Percentiles rank a stretch among this genome's conserved stretches.
phyloP scores from a whole-genome alignment of 2,888 invertebrate genomes.

The Nemotelus nigrinus region DNA sequence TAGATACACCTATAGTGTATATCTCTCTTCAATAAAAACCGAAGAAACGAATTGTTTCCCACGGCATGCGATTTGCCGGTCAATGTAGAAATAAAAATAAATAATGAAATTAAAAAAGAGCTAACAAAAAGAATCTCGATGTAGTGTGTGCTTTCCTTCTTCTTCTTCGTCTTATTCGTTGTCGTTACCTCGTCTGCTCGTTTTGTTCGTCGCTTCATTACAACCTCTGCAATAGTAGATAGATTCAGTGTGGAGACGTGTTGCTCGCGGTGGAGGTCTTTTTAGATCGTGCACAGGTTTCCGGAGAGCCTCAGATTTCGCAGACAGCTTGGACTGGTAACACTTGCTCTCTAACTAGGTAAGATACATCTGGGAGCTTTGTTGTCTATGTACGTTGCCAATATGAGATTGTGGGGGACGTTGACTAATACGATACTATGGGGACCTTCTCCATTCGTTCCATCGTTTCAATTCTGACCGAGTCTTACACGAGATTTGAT shows the following conservation, averaged over 20 bases:
- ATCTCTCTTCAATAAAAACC: conserved; percentile 30
- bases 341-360: conserved; percentile 12
- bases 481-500: conserved; percentile 8
- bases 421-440: conserved; percentile 23
- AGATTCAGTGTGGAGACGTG: conserved; percentile 1
- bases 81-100: conserved; percentile 60
- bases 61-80: conserved; percentile 67
- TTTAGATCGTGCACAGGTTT: conserved; percentile 1
- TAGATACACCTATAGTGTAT: conserved; percentile 29
- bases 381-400: conserved; percentile 4
- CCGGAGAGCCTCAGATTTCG: neutral
- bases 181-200: neutral
- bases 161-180: conserved; percentile 16
- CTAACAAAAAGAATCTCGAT: conserved; percentile 33
- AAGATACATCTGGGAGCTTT: neutral
- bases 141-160: conserved; percentile 26
- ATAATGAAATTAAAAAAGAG: conserved; percentile 36
- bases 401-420: conserved; percentile 28
- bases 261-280: conserved; percentile 13
- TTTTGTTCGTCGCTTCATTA: neutral
- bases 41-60: conserved; percentile 66
- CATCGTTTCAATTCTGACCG: neutral
- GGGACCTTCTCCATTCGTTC: conserved; percentile 15
- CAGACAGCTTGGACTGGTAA: conserved; percentile 33
- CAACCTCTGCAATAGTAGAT: neutral